Evolutionary conservation across 1,140 invertebrate species (phyloP), one percentile per base, ranked within the genome.

Genomic region (Drosophila rhopaloa): DNA sequence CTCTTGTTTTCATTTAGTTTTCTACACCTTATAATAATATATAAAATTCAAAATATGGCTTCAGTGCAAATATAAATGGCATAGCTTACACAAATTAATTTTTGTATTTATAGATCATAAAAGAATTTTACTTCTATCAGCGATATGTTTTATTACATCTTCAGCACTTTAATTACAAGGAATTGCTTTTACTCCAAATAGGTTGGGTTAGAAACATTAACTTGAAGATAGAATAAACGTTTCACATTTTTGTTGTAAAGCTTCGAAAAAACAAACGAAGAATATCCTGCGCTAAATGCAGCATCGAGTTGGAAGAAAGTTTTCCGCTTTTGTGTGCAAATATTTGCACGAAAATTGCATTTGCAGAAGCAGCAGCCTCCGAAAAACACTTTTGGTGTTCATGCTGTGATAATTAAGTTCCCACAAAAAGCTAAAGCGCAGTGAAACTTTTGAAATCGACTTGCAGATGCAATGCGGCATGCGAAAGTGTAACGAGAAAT

Each of bases 321-420:
- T 60, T 14, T n/a, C 1, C 27, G 29, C n/a, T 46, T 14, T 54
- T 55, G 10, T 53, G 48, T 37, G 61, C 11, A 54, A 55, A 47
- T 67, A 63, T 38, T 68, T 55, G 27, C 35, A n/a, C 27, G 63
- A 27, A 70, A 68, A 68, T 44, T 65, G 38, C 65, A 68, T 43
- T 65, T 53, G 38, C 59, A 27, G 37, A n/a, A 27, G 13, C 29
- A 32, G 16, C 8, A 65, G 24, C 43, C 55, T 24, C 62, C 11
- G 24, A 65, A 43, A 38, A 47, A 61, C 47, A n/a, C 19, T 24
- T 27, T 41, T 14, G 27, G 24, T 32, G 27, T 16, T 40, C 63
- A 40, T 56, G 63, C n/a, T 56, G 35, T 24, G 66, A 56, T 70
- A 70, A 63, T 67, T 63, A 63, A 48, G 48, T 66, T 62, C 35